phyloP scores from a whole-genome alignment of 2,113 vertebrate species.

The Petroica traversi region DNA sequence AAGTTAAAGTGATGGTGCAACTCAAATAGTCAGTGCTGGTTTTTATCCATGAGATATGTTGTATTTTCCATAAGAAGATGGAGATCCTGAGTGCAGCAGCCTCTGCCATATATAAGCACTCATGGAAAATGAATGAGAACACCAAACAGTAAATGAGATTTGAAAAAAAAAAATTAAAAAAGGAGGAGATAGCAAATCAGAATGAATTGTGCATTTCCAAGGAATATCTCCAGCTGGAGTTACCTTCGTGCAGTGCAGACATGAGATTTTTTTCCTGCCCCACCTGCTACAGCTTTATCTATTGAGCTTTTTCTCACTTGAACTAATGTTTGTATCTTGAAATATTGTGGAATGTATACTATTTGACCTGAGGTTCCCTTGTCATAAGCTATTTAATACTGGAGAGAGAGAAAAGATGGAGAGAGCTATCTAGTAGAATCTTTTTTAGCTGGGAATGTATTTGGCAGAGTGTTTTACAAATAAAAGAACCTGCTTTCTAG shows the following conservation, averaged over 20 bases:
- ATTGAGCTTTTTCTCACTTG: not conserved
- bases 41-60: not conserved
- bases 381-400: not conserved
- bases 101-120: not conserved
- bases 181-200: not conserved
- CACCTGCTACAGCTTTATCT: not conserved
- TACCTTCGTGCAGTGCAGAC: accelerated
- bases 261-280: not conserved
- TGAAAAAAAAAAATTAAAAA: not conserved
- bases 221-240: not conserved
- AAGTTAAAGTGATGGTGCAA: not conserved
- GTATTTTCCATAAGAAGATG: not conserved
- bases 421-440: not conserved
- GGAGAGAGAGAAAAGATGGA: not conserved
- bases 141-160: not conserved
- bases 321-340: not conserved
- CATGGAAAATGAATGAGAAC: not conserved
- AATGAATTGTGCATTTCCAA: not conserved
- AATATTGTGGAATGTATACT: not conserved
- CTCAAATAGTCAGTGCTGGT: not conserved
- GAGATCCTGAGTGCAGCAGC: not conserved
- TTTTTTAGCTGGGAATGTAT: not conserved
- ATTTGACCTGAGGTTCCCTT: not conserved
- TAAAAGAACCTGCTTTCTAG: not conserved
- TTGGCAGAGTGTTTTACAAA: not conserved